Conservation (phyloP, 2,888 invertebrate species). For the Horisme vitalbata region DNA sequence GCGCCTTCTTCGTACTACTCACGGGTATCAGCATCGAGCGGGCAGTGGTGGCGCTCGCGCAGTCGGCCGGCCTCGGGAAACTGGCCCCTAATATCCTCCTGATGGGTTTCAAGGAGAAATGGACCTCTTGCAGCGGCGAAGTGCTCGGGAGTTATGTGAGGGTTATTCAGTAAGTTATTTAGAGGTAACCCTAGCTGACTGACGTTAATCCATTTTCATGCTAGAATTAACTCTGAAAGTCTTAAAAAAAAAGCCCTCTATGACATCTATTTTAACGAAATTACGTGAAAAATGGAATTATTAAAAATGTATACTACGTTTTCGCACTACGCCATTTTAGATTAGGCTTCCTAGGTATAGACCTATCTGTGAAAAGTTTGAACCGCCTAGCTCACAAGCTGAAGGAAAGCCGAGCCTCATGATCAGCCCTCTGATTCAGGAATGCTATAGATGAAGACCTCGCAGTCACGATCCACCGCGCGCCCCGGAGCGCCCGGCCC, state of each 20-base stretch:
- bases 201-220: too few relatives aligned
- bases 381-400: too few relatives aligned
- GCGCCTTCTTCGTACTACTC: slow-evolving; percentile 93
- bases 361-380: too few relatives aligned
- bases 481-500: slow-evolving; percentile 84
- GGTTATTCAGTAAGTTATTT: slow-evolving; percentile 93
- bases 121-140: slow-evolving; percentile 86
- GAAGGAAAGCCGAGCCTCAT: too few relatives aligned
- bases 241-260: too few relatives aligned
- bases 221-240: too few relatives aligned
- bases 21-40: slow-evolving; percentile 87
- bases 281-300: too few relatives aligned
- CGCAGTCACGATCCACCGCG: slow-evolving; percentile 94
- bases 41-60: slow-evolving; percentile 91
- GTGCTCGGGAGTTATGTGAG: slow-evolving; percentile 95
- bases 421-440: slow-evolving; percentile 73
- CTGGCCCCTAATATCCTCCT: slow-evolving; percentile 95
- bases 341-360: too few relatives aligned
- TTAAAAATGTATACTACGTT: too few relatives aligned
- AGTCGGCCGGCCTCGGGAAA: slow-evolving; percentile 94
- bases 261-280: too few relatives aligned
- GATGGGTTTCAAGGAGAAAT: slow-evolving; percentile 96
- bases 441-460: slow-evolving; percentile 95
- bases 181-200: too few relatives aligned
- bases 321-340: too few relatives aligned